Evolutionary conservation across 2,888 invertebrate genomes (phyloP).

Genomic region (Nemotelus nigrinus): DNA sequence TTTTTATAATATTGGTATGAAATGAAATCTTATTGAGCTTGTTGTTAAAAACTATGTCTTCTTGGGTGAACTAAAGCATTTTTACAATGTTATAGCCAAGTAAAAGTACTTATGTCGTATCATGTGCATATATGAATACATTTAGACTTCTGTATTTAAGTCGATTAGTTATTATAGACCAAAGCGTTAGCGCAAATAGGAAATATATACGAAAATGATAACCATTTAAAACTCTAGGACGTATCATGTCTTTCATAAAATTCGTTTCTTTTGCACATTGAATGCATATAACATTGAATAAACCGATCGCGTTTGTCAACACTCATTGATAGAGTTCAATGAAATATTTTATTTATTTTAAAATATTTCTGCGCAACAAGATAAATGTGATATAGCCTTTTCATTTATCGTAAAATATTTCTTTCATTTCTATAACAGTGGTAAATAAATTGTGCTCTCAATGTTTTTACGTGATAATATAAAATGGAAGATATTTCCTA

Average conservation of each 20-base stretch:
- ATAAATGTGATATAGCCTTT: conserved; percentile 21
- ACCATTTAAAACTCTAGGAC: background rate
- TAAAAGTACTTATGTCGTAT: no score
- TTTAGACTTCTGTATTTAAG: no score
- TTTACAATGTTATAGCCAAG: no score
- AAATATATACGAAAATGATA: no score
- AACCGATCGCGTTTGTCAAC: background rate
- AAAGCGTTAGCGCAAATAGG: no score
- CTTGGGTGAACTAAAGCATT: no score
- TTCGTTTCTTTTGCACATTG: background rate
- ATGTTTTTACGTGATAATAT: conserved; percentile 13
- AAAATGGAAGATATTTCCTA: conserved; percentile 12
- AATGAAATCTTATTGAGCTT: no score
- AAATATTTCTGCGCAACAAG: conserved; percentile 22
- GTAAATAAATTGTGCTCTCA: conserved; percentile 34
- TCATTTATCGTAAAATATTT: background rate
- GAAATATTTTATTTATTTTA: background rate
- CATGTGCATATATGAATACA: no score
- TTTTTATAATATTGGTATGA: no score
- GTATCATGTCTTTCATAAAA: background rate
- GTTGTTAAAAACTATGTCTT: no score
- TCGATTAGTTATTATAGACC: no score
- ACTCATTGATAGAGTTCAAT: no score
- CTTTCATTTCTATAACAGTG: conserved; percentile 20
- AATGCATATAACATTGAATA: conserved; percentile 38